A percentile compares a stretch with the other conserved stretches of the same genome.
phyloP scores from a whole-genome alignment of 2,797 vertebrate species.

The Geotrypetes seraphini region DNA sequence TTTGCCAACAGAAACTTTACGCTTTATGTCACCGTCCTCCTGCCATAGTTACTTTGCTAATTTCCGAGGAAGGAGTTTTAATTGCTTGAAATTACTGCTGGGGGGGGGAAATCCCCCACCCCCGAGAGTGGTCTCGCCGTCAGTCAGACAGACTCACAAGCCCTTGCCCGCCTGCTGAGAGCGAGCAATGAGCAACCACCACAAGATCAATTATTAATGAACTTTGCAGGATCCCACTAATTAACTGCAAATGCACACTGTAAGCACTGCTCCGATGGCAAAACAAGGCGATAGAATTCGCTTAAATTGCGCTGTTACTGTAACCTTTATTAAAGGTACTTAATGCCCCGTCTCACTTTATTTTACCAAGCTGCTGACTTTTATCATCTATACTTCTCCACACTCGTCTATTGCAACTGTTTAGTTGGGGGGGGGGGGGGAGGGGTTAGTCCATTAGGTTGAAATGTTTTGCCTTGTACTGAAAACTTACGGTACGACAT shows the following conservation, averaged over 20 bases:
- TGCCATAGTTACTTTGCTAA: constrained; percentile 37
- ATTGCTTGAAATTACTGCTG: constrained; percentile 46
- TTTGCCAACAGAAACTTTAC: not conserved
- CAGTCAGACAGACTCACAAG: constrained; percentile 51
- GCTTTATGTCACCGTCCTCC: not conserved
- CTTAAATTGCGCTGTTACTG: constrained; percentile 6
- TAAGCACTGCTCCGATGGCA: constrained; percentile 7
- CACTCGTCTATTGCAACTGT: too few relatives aligned
- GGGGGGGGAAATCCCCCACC: constrained; percentile 43
- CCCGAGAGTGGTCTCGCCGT: constrained; percentile 48
- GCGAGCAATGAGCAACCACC: constrained; percentile 63
- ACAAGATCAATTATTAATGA: constrained; percentile 73
- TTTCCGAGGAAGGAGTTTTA: constrained; percentile 41
- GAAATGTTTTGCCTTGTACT: too few relatives aligned
- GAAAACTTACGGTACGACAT: too few relatives aligned
- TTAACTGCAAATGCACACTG: constrained; percentile 57
- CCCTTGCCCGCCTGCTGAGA: constrained; percentile 42
- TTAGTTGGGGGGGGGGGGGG: too few relatives aligned
- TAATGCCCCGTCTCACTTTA: too few relatives aligned
- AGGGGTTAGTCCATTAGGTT: too few relatives aligned
- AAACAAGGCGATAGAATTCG: constrained; percentile 3
- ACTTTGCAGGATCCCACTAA: constrained; percentile 63
- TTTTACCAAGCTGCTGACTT: too few relatives aligned
- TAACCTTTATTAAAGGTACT: constrained; percentile 9
- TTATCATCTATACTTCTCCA: too few relatives aligned